Base-by-base conservation (phyloP, 2,113 vertebrate species). In the Percopsis transmontana region DNA sequence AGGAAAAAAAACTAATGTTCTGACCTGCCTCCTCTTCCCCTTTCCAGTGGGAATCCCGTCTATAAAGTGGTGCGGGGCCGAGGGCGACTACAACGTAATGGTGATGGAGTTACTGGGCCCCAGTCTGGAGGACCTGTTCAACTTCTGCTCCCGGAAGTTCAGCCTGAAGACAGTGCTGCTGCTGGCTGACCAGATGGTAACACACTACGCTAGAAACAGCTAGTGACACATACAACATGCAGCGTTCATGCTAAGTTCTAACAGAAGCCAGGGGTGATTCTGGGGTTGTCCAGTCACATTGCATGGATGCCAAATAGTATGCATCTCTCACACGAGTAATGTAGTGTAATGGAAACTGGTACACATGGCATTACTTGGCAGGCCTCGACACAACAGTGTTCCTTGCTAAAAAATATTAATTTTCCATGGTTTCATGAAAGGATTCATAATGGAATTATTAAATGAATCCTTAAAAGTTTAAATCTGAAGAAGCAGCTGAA, bases 101-200 rank as follows among this genome's bases (percentile, higher is more conserved):
- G 97, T 99, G 68, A 99, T 99, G 97, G 97, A 99, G 84, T 92
- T 99, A 70, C 90, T 99, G 85, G 97, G 97, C 21, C 97, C 97
- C 64, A 99, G 97, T 79, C 86, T 99, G 58, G 97, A 99, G 85
- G 97, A 99, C 85, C 94, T 99, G 79, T 99, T 99, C 89, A 98
- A 99, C 92, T 99, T 99, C 91, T 99, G 97, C 83, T 98, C 97
- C 66, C 96, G 97, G 85, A 99, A 98, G 91, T 99, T 98, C 89
- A 99, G 96, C 79, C 95, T 98, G 84, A 98, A 98, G 90, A 99
- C 97, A 1, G 96, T 98, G 78, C 93, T 99, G 81, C 93, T 98
- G 70, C 91, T 99, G 82, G 96, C 97, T 19, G 97, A 99, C 89
- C 97, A 99, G 92, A 99, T 99, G 96, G 97, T 99, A 90, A 93